phyloP scores from a whole-genome alignment of 2,797 vertebrate genomes.

The Tokudaia tokunoshimensis region DNA sequence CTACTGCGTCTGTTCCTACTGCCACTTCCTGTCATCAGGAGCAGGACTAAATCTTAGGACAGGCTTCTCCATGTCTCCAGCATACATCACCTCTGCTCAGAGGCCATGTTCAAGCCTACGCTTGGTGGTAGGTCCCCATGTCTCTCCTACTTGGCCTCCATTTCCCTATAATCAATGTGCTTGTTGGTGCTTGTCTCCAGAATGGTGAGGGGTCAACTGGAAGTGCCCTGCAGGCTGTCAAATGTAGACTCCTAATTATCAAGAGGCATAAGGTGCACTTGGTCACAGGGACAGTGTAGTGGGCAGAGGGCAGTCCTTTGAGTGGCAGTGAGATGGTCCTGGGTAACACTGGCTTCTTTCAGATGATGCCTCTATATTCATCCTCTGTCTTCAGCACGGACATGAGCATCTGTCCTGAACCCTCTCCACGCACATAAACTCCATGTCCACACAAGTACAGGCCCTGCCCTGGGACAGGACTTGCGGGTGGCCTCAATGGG shows the following conservation, averaged over 20 bases:
- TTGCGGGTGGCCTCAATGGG: background rate
- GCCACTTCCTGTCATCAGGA: background rate
- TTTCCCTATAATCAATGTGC: background rate
- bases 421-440: background rate
- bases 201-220: background rate
- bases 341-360: background rate
- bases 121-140: background rate
- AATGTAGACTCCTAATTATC: background rate
- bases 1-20: fast-evolving
- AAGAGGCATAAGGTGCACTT: no score
- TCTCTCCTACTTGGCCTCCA: background rate
- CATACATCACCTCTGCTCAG: fast-evolving
- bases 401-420: background rate
- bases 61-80: fast-evolving
- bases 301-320: background rate
- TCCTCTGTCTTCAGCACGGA: background rate
- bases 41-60: background rate
- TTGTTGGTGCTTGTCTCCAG: background rate
- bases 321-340: no score
- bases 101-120: fast-evolving
- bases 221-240: no score
- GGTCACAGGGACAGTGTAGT: background rate
- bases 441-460: background rate
- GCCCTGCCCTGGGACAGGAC: background rate
- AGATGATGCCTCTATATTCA: background rate